Conservation (phyloP, 2,113 vertebrate genomes). For the Oryzias melastigma region DNA sequence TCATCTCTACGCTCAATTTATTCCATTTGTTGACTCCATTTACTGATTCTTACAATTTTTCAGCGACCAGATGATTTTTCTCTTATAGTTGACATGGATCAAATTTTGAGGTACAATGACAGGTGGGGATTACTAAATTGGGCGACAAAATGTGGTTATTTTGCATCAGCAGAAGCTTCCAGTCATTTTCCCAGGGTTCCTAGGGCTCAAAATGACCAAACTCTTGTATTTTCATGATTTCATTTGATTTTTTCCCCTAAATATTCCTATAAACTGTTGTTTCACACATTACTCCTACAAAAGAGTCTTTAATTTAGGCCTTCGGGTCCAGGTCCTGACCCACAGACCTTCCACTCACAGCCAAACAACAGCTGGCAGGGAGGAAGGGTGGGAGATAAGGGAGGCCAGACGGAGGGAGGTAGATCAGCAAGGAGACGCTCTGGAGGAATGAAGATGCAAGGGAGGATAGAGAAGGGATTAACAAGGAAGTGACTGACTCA, state of each 20-base stretch:
- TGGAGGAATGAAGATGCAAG: background rate
- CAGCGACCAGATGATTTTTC: too few species aligned
- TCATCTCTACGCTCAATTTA: too few species aligned
- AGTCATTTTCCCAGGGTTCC: too few species aligned
- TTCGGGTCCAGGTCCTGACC: slow-evolving; percentile 62
- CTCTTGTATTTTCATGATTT: too few species aligned
- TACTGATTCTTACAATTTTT: too few species aligned
- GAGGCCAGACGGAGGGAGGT: slow-evolving; percentile 16
- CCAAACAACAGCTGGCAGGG: slow-evolving; percentile 76
- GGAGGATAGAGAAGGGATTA: slow-evolving; percentile 6
- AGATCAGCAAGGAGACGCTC: slow-evolving; percentile 16
- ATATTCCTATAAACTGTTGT: background rate
- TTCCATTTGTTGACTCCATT: too few species aligned
- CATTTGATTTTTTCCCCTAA: background rate
- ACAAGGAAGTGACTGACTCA: slow-evolving; percentile 4
- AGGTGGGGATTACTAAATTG: too few species aligned
- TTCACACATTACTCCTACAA: slow-evolving; percentile 35
- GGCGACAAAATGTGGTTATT: too few species aligned
- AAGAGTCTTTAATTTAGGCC: slow-evolving; percentile 32
- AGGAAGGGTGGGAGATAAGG: slow-evolving; percentile 44
- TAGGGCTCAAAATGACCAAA: too few species aligned
- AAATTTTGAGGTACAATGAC: too few species aligned
- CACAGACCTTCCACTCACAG: slow-evolving; percentile 42
- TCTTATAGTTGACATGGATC: too few species aligned
- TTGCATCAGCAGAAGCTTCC: too few species aligned